Evolutionary conservation across 2,113 vertebrate genomes (phyloP).

Genomic region (Chamaea fasciata): DNA sequence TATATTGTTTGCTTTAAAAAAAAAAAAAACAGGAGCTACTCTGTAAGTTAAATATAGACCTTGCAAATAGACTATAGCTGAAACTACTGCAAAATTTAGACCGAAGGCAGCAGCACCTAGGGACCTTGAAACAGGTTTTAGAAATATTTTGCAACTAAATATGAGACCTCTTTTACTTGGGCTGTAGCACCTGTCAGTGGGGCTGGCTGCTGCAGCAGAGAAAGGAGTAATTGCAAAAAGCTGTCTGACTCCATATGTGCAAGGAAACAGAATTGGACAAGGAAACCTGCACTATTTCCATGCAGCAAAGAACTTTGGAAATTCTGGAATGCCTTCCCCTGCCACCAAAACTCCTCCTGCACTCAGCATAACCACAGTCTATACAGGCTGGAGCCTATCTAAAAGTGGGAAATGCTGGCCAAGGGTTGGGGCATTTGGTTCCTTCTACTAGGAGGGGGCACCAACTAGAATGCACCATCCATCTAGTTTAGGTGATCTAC

Average conservation of each 20-base stretch:
- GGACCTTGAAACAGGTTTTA: background rate
- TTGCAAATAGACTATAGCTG: background rate
- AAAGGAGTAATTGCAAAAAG: background rate
- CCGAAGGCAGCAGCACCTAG: background rate
- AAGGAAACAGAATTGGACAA: background rate
- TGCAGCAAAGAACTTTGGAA: background rate
- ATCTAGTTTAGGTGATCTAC: background rate
- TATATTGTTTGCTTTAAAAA: background rate
- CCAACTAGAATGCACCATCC: background rate
- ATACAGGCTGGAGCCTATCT: background rate
- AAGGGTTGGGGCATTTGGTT: background rate
- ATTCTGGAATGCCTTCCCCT: background rate
- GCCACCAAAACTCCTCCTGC: background rate
- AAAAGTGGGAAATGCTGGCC: background rate
- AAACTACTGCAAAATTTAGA: background rate
- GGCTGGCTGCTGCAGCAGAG: background rate
- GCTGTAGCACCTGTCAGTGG: background rate
- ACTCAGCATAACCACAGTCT: background rate
- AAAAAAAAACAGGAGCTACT: background rate
- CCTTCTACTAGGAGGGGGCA: background rate
- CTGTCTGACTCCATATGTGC: background rate
- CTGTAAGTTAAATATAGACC: background rate
- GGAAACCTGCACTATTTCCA: background rate
- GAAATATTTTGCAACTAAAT: background rate
- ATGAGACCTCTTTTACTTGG: background rate